Base-by-base conservation (phyloP, 2,113 vertebrate genomes). In the Thermophis baileyi region DNA sequence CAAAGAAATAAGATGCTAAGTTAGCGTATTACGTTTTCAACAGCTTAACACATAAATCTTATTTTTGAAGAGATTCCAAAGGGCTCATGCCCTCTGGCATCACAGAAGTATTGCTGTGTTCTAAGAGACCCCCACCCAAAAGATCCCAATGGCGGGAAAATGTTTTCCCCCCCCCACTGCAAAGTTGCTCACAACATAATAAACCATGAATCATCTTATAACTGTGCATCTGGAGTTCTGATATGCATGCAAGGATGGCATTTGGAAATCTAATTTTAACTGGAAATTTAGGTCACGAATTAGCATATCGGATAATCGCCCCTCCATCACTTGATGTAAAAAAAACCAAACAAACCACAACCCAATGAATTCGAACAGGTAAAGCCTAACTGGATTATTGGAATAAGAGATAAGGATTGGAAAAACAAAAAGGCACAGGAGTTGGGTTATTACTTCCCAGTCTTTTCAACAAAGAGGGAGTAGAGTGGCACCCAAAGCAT, bases 251-350 rank as follows among this genome's bases (percentile, higher is more conserved):
- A 35, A 49, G 12, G 74, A 12, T 18, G 25, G 55, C 69, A 30
- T 94, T 96, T 93, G 88, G 30, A 46, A 92, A 86, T 57, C 35
- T 55, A n/a, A 91, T 91, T 91, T 92, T 90, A 60, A 93, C 85
- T 46, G 11, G 91, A 92, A 88, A 14, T 90, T 92, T 92, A 91
- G 69, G 1, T 11, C 9, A 89, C 53, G 25, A 94, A 93, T 90
- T 92, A 95, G 53, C 94, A 54, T 89, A 93, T 93, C 93, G 88
- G 14, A 91, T 94, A 40, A n/a, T 95, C 88, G 14, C n/a, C 14
- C 40, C 57, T 47, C 4, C 92, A 88, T 92, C 0, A 1, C 85
- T 60, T 94, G 89, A 89, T 9, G 74, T 81, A 40, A 93, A 89
- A 49, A 93, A 94, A 5, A 0, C n/a, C n/a, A 60, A 60, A 27